Evolutionary conservation across 2,797 vertebrate genomes (phyloP), one percentile per base, ranked within the genome.

Genomic region (Falco concolor): DNA sequence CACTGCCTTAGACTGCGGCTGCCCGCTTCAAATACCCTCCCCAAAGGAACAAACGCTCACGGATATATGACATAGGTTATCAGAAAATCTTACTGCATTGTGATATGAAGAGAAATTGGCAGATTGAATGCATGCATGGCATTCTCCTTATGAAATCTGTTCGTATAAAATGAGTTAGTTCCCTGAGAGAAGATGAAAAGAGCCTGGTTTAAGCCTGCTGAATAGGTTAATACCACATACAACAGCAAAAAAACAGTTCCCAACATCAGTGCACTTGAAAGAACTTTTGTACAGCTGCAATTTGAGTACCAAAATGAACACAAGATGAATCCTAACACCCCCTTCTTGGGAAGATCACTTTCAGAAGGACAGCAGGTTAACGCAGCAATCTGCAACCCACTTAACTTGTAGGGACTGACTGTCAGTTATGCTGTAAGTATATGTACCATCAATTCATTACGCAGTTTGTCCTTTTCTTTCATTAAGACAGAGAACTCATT

Each of bases 271-370:
- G 3, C 5, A 17, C 49, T 63, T 32, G 49, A 10, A 40, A 49
- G 47, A 52, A 60, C 11, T 45, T 24, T 8, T 13, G 78, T 32
- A 12, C 28, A 53, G 64, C 27, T 44, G 12, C 75, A 52, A 3
- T 4, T 0, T 3, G 25, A 73, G 34, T 18, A 47, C 20, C 49
- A 7, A 17, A 61, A 24, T 1, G 12, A 40, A 28, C 15, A 3
- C 16, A 8, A 1, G 3, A 6, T 0, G 10, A 65, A 40, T 4
- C 5, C 1, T 32, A 49, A 12, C 5, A 9, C 40, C 49, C 24
- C 30, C 45, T 21, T 21, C 12, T 40, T 9, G 34, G 40, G 56
- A 52, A 10, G 7, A 10, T 8, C 6, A 0, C 44, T 21, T n/a
- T 7, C 47, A 27, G 17, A 45, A 21, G 64, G 60, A 20, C 38